These are phyloP conservation scores for Atrina japonica DNA, from an alignment of 2,888 invertebrate species.

Conservation along the genomic window DNA sequence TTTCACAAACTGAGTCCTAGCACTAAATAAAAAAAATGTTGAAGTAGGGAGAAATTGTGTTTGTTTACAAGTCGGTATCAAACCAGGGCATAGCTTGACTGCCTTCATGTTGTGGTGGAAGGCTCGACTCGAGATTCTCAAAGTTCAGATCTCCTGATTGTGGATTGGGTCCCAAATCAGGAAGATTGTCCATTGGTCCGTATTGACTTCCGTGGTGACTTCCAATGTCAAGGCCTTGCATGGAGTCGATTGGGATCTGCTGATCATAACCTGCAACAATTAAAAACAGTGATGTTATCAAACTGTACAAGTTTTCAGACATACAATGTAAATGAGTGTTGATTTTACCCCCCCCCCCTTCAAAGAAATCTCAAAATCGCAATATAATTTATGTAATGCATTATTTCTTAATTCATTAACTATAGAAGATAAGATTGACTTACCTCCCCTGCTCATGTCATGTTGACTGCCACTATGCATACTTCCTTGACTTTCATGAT, in stretches of 20 bases:
- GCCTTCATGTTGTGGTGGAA: conserved; percentile 83
- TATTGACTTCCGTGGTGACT: conserved; percentile 83
- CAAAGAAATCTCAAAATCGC: no score
- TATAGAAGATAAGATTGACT: no score
- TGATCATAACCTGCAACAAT: conserved; percentile 90
- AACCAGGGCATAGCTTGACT: conserved; percentile 93
- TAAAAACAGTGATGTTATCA: neutral
- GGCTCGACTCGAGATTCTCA: conserved; percentile 85
- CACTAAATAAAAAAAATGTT: neutral
- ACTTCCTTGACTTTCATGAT: conserved; percentile 88
- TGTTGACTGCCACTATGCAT: conserved; percentile 86
- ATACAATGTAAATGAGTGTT: no score
- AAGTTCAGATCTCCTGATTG: conserved; percentile 88
- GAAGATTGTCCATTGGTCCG: conserved; percentile 88
- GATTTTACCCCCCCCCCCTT: no score
- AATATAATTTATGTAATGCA: no score
- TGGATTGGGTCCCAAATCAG: conserved; percentile 81
- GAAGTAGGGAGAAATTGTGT: no score
- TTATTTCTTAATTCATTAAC: no score
- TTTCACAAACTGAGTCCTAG: neutral
- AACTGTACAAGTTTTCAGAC: no score
- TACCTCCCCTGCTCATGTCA: conserved; percentile 80
- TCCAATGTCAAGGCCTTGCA: conserved; percentile 96
- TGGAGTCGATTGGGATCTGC: conserved; percentile 97
- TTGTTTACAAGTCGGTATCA: conserved; percentile 92